phyloP scores from a whole-genome alignment of 2,113 vertebrate genomes.

The Camelus bactrianus region DNA sequence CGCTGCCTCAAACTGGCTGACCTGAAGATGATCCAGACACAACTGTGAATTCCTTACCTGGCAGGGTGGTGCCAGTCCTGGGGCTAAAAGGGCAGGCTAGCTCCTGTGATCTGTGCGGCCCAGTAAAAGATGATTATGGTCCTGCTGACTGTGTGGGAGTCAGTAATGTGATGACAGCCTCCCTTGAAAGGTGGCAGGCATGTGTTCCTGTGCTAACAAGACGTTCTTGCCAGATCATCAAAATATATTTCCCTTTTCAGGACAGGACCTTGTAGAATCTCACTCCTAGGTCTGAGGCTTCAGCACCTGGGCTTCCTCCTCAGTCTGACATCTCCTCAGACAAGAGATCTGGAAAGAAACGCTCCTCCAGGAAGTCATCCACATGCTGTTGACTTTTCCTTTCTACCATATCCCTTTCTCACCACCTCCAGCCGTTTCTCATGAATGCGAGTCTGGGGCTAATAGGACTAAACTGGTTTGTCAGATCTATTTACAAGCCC shows the following conservation, averaged over 20 bases:
- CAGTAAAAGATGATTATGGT: conserved; percentile 56
- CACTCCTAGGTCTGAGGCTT: not conserved
- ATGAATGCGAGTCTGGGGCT: not conserved
- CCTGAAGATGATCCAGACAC: not conserved
- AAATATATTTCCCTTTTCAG: not conserved
- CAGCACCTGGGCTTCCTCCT: not conserved
- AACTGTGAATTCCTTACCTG: not conserved
- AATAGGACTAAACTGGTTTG: conserved; percentile 8
- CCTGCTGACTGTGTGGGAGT: conserved; percentile 50
- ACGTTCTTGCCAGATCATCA: conserved; percentile 57
- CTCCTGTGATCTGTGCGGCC: conserved; percentile 31
- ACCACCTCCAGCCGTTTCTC: not conserved
- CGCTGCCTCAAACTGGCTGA: not conserved
- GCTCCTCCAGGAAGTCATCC: not conserved
- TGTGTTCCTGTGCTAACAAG: not conserved
- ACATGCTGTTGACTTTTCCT: not conserved
- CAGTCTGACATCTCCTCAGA: not conserved
- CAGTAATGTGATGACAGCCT: not conserved
- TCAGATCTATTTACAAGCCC: conserved; percentile 37
- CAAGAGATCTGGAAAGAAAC: not conserved
- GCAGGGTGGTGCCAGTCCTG: not conserved
- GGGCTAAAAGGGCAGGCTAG: not conserved
- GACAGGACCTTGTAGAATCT: not conserved
- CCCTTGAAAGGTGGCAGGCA: not conserved
- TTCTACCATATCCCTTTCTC: not conserved